Conservation (phyloP, 2,797 vertebrate species). For the Valencia hispanica region DNA sequence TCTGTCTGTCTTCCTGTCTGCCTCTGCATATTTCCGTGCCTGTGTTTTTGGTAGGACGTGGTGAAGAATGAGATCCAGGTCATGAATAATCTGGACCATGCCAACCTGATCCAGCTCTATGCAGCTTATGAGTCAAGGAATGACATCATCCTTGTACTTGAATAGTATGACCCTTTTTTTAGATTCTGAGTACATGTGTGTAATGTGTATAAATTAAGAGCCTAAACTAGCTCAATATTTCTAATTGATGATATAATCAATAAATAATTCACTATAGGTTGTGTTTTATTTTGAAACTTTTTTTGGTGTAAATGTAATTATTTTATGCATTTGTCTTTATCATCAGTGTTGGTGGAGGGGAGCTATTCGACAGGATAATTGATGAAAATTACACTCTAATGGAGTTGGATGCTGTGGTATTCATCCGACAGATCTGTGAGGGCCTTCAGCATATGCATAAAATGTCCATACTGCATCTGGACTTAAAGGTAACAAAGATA, state of each 20-base stretch:
- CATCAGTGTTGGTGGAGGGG: slow-evolving; percentile 92
- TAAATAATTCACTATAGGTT: not conserved
- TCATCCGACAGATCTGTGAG: slow-evolving; percentile 95
- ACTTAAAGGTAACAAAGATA: slow-evolving; percentile 88
- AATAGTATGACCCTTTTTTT: slow-evolving; percentile 87
- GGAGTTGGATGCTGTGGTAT: slow-evolving; percentile 90
- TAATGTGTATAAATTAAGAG: not conserved
- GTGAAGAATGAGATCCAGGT: slow-evolving; percentile 97
- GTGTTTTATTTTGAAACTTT: not conserved
- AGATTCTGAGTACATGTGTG: slow-evolving; percentile 31
- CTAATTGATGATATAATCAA: not conserved
- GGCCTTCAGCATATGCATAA: slow-evolving; percentile 96
- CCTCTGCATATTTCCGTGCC: slow-evolving; percentile 38
- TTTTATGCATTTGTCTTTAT: slow-evolving; percentile 31
- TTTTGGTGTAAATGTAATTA: not conserved
- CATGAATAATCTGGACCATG: slow-evolving; percentile 97
- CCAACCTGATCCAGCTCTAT: slow-evolving; percentile 95
- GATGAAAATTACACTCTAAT: slow-evolving; percentile 86
- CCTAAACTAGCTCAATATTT: not conserved
- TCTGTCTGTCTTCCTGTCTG: slow-evolving; percentile 32
- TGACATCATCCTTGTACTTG: slow-evolving; percentile 94
- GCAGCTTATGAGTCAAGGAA: slow-evolving; percentile 96
- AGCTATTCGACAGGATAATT: slow-evolving; percentile 96
- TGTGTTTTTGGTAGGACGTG: slow-evolving; percentile 85
- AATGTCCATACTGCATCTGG: slow-evolving; percentile 96